These are phyloP conservation scores for Metalampra italica DNA, from an alignment of 2,888 invertebrate genomes.

Conservation along the genomic window DNA sequence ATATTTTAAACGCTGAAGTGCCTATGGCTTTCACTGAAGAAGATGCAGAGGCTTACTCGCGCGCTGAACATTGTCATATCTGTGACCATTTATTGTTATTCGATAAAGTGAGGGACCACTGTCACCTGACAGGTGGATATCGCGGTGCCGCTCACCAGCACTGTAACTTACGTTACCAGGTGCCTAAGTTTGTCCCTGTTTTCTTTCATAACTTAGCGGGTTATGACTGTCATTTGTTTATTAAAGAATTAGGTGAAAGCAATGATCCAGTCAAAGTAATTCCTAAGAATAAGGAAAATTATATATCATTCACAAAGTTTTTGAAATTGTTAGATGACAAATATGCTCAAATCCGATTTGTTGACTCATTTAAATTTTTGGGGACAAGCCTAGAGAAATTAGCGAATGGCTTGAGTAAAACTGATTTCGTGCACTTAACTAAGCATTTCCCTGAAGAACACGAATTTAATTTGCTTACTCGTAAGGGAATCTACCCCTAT, in stretches of 20 bases:
- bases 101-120: constrained; percentile 7
- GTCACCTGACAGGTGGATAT: constrained; percentile 14
- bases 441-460: constrained; percentile 2
- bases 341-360: constrained; percentile 3
- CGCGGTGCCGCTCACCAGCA: background rate
- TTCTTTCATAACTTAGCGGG: constrained; percentile 22
- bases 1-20: background rate
- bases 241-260: constrained; percentile 3
- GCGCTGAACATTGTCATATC: constrained; percentile 5
- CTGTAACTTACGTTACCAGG: constrained; percentile 5
- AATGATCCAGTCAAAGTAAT: constrained; percentile 4
- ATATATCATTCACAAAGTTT: constrained; percentile 10
- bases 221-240: constrained; percentile 19
- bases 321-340: background rate
- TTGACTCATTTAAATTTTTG: constrained; percentile 8
- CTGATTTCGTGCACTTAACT: constrained; percentile 5
- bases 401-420: constrained; percentile 3
- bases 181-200: constrained; percentile 14
- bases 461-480: constrained; percentile 4
- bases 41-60: background rate
- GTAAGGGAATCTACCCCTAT: constrained; percentile 11
- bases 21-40: background rate
- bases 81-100: constrained; percentile 1
- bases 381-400: constrained; percentile 12
- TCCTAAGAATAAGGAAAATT: constrained; percentile 10